Conservation (phyloP, 2,888 invertebrate species). For the Campoletis raptor region DNA sequence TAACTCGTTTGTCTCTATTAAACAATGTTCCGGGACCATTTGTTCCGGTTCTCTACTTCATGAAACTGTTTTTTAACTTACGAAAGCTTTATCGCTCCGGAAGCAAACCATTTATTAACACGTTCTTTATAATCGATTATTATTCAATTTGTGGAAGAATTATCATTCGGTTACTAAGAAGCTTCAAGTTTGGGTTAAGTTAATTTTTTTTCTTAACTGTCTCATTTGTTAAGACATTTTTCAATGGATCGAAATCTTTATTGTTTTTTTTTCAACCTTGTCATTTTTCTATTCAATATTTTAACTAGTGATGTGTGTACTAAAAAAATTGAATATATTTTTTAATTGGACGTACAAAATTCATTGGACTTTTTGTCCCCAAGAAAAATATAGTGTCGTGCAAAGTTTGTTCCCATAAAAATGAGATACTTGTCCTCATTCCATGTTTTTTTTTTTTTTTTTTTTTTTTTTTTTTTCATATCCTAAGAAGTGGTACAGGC, state of each 20-base stretch:
- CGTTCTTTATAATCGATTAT: conserved; percentile 27
- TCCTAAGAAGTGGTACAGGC: not conserved
- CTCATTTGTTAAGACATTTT: not conserved
- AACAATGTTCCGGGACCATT: conserved; percentile 21
- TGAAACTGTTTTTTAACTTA: not conserved
- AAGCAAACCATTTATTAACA: conserved; percentile 34
- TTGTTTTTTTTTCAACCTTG: not conserved
- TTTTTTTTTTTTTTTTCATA: not conserved
- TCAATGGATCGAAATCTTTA: not conserved
- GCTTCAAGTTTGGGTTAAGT: not conserved
- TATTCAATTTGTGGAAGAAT: conserved; percentile 27
- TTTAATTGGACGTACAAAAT: not conserved
- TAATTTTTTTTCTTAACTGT: not conserved
- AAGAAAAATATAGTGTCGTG: not conserved
- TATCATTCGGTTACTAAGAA: conserved; percentile 13
- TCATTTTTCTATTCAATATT: too few species aligned
- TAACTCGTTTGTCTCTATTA: conserved; percentile 47
- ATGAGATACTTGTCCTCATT: not conserved
- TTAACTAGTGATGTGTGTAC: too few species aligned
- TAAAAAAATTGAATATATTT: too few species aligned
- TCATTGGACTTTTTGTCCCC: not conserved
- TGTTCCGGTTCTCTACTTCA: conserved; percentile 16
- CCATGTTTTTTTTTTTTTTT: not conserved
- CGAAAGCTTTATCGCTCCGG: not conserved
- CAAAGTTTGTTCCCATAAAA: not conserved